These are phyloP conservation scores for Periparus ater DNA, from an alignment of 2,797 vertebrate species.

Conservation along the genomic window DNA sequence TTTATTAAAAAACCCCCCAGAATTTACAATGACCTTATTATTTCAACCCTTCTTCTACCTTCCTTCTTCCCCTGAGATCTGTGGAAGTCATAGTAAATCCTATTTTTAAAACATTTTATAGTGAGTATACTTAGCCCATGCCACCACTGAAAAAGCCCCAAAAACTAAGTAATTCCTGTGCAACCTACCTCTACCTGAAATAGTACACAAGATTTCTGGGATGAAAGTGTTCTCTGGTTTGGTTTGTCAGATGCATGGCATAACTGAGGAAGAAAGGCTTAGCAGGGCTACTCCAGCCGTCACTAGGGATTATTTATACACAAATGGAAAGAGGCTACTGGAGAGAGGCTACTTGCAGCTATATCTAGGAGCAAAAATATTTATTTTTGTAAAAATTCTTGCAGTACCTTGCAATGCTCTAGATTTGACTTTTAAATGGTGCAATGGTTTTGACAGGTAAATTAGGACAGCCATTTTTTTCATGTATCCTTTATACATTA, in stretches of 20 bases:
- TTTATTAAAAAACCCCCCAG: not conserved
- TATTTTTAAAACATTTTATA: slow-evolving; percentile 11
- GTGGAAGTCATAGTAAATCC: not conserved
- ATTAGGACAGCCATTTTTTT: slow-evolving; percentile 32
- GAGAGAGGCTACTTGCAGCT: slow-evolving; percentile 3
- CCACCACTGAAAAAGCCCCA: not conserved
- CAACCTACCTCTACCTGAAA: not conserved
- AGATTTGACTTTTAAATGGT: slow-evolving; percentile 45
- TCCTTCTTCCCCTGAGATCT: not conserved
- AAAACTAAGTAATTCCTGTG: not conserved
- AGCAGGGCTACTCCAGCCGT: not conserved
- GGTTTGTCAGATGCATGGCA: not conserved
- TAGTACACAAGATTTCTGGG: slow-evolving; percentile 1
- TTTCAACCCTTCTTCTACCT: not conserved
- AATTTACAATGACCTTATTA: not conserved
- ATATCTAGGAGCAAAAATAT: slow-evolving; percentile 20
- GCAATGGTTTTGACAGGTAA: slow-evolving; percentile 51
- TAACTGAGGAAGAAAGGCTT: slow-evolving; percentile 22
- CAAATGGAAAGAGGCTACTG: slow-evolving; percentile 11
- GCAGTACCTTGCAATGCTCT: not conserved
- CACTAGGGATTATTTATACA: slow-evolving; percentile 45
- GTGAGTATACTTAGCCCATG: not conserved
- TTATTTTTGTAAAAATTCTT: slow-evolving; percentile 33
- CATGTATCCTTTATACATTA: not conserved
- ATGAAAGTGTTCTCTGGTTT: slow-evolving; percentile 15